Evolutionary conservation across 1,140 invertebrate genomes (phyloP).

Genomic region (Drosophila teissieri): DNA sequence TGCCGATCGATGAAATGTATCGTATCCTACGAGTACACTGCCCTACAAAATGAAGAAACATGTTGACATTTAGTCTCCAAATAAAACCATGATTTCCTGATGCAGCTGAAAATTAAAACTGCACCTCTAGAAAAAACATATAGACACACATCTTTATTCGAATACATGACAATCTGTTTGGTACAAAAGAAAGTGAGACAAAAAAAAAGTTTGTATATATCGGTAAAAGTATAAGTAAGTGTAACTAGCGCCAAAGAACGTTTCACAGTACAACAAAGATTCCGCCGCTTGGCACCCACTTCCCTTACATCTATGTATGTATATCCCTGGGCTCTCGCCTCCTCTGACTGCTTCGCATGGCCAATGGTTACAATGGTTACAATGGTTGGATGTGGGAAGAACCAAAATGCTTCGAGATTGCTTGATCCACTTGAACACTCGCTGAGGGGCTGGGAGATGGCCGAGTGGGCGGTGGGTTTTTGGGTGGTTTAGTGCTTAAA

Average conservation of each 20-base stretch:
- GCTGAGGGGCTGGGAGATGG: conserved; percentile 17
- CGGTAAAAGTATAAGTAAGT: conserved; percentile 43
- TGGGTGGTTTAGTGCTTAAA: conserved; percentile 84
- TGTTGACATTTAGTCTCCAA: no score
- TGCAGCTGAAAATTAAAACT: neutral
- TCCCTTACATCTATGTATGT: conserved; percentile 5
- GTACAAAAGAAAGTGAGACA: conserved; percentile 69
- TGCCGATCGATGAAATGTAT: neutral
- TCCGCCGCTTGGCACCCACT: conserved; percentile 25
- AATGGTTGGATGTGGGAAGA: conserved; percentile 10
- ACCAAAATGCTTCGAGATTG: conserved; percentile 51
- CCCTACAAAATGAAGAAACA: neutral
- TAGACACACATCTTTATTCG: conserved; percentile 73
- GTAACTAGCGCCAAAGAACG: conserved; percentile 53
- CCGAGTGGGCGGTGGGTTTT: conserved; percentile 23
- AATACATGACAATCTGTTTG: conserved; percentile 66
- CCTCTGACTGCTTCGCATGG: conserved; percentile 10
- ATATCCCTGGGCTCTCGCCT: conserved; percentile 3
- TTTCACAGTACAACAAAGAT: conserved; percentile 68
- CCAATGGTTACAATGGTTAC: neutral
- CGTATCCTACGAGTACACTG: neutral
- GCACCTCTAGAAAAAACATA: conserved; percentile 59
- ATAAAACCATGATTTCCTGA: neutral
- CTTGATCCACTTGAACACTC: conserved; percentile 46
- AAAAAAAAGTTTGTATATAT: conserved; percentile 42